These are phyloP conservation scores for Mormyrops boulengeri DNA, from an alignment of 2,797 vertebrate species.

Conservation along the genomic window DNA sequence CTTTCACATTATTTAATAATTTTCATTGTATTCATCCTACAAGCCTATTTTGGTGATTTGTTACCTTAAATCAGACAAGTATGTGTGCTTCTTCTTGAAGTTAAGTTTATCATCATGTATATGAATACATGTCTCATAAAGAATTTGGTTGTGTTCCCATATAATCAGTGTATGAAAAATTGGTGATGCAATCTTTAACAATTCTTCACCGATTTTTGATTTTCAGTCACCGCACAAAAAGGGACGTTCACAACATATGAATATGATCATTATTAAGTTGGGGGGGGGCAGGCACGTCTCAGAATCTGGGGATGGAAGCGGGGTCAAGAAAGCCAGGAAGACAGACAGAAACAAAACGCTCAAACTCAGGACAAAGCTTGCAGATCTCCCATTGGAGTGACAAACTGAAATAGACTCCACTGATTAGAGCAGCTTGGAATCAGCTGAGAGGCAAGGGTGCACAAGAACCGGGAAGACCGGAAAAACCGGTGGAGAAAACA, in stretches of 20 bases:
- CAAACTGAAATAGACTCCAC: no score
- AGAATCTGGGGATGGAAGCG: no score
- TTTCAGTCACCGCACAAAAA: not conserved
- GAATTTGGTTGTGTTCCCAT: not conserved
- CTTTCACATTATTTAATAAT: not conserved
- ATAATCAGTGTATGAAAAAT: not conserved
- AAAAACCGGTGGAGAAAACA: no score
- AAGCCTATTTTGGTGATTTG: not conserved
- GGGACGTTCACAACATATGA: not conserved
- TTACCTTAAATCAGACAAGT: not conserved
- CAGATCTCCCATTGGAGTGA: no score
- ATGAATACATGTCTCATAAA: not conserved
- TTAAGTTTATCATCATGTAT: not conserved
- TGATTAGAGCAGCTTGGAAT: no score
- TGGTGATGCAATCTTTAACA: not conserved
- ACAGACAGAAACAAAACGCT: no score
- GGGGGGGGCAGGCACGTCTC: no score
- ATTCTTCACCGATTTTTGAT: not conserved
- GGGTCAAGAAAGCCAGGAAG: no score
- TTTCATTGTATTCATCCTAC: not conserved
- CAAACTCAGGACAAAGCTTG: no score
- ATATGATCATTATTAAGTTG: not conserved
- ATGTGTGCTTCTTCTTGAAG: not conserved
- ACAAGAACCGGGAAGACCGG: no score
- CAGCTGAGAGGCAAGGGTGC: no score